Evolutionary conservation across 1,140 invertebrate genomes (phyloP).

Genomic region (Drosophila baimaii): DNA sequence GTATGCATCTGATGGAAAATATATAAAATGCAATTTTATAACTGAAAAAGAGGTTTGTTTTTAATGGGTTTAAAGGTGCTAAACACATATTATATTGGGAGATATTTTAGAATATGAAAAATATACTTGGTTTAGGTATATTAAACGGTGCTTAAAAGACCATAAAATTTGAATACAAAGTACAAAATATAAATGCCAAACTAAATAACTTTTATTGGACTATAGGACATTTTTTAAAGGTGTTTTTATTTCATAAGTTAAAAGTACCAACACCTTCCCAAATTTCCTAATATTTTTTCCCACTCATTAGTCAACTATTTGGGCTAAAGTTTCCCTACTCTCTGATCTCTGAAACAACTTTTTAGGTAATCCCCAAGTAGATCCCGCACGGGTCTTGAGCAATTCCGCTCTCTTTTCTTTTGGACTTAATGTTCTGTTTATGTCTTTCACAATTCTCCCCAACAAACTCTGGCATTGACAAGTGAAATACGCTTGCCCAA

Average conservation of each 20-base stretch:
- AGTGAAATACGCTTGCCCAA: slow-evolving; percentile 66
- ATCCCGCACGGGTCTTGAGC: slow-evolving; percentile 15
- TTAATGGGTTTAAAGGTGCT: background rate
- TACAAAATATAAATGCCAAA: background rate
- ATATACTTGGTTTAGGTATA: too few relatives aligned
- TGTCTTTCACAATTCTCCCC: slow-evolving; percentile 62
- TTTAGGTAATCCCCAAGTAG: slow-evolving; percentile 7
- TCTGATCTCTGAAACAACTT: background rate
- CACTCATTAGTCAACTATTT: background rate
- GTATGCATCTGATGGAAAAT: slow-evolving; percentile 64
- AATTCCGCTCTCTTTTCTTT: slow-evolving; percentile 12
- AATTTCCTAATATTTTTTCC: background rate
- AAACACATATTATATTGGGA: background rate
- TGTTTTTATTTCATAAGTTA: too few relatives aligned
- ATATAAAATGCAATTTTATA: slow-evolving; percentile 82
- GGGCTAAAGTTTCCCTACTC: background rate
- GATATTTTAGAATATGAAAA: too few relatives aligned
- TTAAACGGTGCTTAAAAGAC: too few relatives aligned
- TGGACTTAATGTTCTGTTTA: slow-evolving; percentile 67
- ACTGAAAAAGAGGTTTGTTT: slow-evolving; percentile 23
- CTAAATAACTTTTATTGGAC: background rate
- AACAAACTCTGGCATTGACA: slow-evolving; percentile 58
- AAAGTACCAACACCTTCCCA: background rate
- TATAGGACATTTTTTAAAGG: too few relatives aligned
- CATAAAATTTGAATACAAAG: too few relatives aligned